Conservation (phyloP, 1,140 invertebrate species). For the Frieseomelitta varia region DNA sequence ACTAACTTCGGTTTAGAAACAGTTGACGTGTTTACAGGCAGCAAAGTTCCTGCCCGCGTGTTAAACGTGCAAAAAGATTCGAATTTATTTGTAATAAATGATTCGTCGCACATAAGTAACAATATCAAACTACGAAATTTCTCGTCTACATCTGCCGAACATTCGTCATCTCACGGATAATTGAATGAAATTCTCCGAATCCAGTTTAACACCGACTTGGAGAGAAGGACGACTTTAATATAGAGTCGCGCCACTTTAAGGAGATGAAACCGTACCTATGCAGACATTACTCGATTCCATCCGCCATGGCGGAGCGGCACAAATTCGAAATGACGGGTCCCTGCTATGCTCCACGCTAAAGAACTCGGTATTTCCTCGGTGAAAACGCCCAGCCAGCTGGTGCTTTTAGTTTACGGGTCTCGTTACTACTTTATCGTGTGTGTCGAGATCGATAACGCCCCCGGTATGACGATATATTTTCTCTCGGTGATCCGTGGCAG, state of each 20-base stretch:
- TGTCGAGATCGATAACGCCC: slow-evolving; percentile 65
- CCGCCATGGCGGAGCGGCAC: neutral
- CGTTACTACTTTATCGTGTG: slow-evolving; percentile 67
- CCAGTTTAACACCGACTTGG: neutral
- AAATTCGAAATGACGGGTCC: slow-evolving; percentile 24
- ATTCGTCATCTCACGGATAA: neutral
- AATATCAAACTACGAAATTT: neutral
- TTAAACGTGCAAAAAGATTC: too few relatives aligned
- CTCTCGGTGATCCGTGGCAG: slow-evolving; percentile 44
- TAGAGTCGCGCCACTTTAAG: slow-evolving; percentile 31
- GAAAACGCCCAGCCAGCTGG: slow-evolving; percentile 31
- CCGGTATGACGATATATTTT: slow-evolving; percentile 61
- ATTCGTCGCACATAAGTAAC: too few relatives aligned
- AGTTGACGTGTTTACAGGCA: too few relatives aligned
- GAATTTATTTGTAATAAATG: too few relatives aligned
- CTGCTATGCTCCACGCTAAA: slow-evolving; percentile 32
- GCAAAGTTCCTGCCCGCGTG: too few relatives aligned
- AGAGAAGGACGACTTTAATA: slow-evolving; percentile 39
- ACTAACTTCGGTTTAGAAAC: too few relatives aligned
- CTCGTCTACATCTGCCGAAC: neutral
- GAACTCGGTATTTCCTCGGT: slow-evolving; percentile 43
- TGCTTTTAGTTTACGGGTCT: slow-evolving; percentile 65
- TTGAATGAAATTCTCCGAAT: neutral
- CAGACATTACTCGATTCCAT: slow-evolving; percentile 40
- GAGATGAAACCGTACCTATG: slow-evolving; percentile 37